Base-by-base conservation (phyloP, 1,140 invertebrate genomes). In the Anoplolepis gracilipes region DNA sequence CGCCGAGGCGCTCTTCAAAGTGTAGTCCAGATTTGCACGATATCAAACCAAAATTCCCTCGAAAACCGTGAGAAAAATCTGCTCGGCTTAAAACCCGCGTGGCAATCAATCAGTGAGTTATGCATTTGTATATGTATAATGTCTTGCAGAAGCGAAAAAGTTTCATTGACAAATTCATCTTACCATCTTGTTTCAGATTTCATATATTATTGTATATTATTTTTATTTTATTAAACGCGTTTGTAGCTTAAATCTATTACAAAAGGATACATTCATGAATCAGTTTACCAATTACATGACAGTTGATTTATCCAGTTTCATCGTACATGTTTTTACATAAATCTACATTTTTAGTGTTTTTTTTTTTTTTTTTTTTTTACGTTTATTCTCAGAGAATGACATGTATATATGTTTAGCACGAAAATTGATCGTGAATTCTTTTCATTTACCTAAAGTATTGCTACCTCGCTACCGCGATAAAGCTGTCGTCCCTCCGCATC, bases 31-130 rank as follows among this genome's bases (percentile, higher is more conserved):
- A 65, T 69, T 78, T 75, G 61, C 65, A 75, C 85, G 59, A 59
- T 73, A 82, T 82, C 67, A 72, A 82, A 72, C 72, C 65, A 30
- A 59, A 82, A 81, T 81, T 72, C 36, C 22, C 33, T 49, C 77
- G 49, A 69, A 57, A 49, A n/a, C n/a, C 65, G 65, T 81, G 65
- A 72, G 78, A 82, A 30, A 59, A 72, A 82, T 46, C 30, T 7
- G 22, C 16, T n/a, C 33, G 28, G 11, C 2, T 77, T 42, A 39
- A 49, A 42, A 22, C 28, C 33, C n/a, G 7, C 33, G 55, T 16
- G 65, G 39, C 33, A 78, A 78, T 5, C 76, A n/a, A 79, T 67
- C 46, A 1, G 16, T 25, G 33, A 65, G 30, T 16, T 25, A 16
- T 64, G 11, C 11, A 22, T 30, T 49, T 67, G 8, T n/a, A 36